These are phyloP conservation scores for Ptychochromis oligacanthus DNA, from an alignment of 2,113 vertebrate species.

Conservation along the genomic window DNA sequence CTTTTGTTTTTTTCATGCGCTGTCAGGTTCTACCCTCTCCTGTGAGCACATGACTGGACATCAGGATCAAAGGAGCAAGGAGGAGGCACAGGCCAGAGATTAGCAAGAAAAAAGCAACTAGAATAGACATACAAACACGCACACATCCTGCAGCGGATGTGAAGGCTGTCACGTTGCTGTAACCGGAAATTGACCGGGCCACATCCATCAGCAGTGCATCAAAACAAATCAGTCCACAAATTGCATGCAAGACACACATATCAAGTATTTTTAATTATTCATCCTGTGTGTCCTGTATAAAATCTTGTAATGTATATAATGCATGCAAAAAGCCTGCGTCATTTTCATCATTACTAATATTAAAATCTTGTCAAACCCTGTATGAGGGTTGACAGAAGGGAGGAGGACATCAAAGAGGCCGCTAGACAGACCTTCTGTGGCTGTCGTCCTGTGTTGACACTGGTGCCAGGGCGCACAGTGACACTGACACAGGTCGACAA, in stretches of 20 bases:
- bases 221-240: constrained; percentile 5
- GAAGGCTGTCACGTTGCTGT: not conserved
- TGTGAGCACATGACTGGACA: constrained; percentile 35
- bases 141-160: not conserved
- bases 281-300: not conserved
- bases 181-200: not conserved
- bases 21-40: constrained; percentile 18
- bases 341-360: not conserved
- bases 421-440: constrained; percentile 25
- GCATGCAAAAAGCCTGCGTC: not conserved
- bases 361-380: not conserved
- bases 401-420: constrained; percentile 43
- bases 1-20: not conserved
- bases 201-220: not conserved
- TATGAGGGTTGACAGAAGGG: constrained; percentile 36
- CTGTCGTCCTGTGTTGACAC: constrained; percentile 54
- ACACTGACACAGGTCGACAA: constrained; percentile 50
- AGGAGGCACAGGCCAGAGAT: constrained; percentile 32
- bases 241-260: not conserved
- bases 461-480: constrained; percentile 46
- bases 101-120: constrained; percentile 18
- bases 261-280: not conserved
- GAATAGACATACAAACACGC: not conserved
- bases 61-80: constrained; percentile 54
- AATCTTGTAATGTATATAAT: not conserved